Base-by-base conservation (phyloP, 2,113 vertebrate genomes). In the Brienomyrus brachyistius region DNA sequence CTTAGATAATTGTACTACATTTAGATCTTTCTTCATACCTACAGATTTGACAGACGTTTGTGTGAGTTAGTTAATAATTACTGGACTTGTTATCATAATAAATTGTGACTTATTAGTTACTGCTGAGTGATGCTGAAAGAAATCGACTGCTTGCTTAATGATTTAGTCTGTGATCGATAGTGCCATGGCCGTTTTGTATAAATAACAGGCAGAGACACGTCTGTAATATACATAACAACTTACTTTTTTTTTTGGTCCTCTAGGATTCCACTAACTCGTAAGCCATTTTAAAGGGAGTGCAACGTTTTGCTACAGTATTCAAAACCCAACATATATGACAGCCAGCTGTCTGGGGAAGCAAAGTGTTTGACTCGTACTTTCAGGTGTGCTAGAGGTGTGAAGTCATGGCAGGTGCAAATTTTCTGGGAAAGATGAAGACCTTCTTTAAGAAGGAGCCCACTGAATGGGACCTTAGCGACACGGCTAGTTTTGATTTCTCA, bases 401-500 rank as follows among this genome's bases (percentile, higher is more conserved):
- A 8, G 92, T 88, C 56, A 98, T 98, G 98, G 96, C 97, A 1
- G 96, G 96, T 50, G 93, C 95, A 9, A 94, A 95, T 87, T 90
- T 97, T 13, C 94, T 98, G 94, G 92, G 91, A 27, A 97, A 95
- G 91, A 92, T 99, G 89, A 95, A 94, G 82, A 97, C 97, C 0
- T 92, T 94, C 92, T 96, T 98, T 88, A 92, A 95, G 90, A 95
- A 94, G 90, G 94, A 95, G 23, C 93, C 89, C 0, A 94, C 91
- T 21, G 94, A 92, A 90, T 95, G 94, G 95, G 93, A 95, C 92
- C 93, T 99, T 82, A 98, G 97, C 91, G 98, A 99, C 95, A 94
- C 97, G 51, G 96, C 96, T 89, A 95, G 97, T 91, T 97, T 98
- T 1, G 98, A 98, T 93, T 95, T 98, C 89, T 95, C 97, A 0